Evolutionary conservation across 2,888 invertebrate genomes (phyloP).

Genomic region (Piscicola geometra): DNA sequence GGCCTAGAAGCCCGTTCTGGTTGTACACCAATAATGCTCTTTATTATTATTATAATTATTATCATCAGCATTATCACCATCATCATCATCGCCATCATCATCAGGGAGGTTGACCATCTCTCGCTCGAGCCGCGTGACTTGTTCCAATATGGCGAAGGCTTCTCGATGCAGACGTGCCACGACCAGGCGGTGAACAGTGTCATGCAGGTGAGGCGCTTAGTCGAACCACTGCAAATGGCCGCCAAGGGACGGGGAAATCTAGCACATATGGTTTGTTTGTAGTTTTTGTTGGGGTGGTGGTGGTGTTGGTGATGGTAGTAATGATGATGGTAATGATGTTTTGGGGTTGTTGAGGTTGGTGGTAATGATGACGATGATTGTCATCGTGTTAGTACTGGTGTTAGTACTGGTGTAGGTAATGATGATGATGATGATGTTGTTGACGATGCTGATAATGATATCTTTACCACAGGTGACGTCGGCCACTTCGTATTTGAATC

Average conservation of each 20-base stretch:
- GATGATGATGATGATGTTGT: no score
- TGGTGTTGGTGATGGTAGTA: not conserved
- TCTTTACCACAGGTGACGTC: constrained; percentile 52
- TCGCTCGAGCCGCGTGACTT: constrained; percentile 13
- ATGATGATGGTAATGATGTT: no score
- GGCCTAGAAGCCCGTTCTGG: no score
- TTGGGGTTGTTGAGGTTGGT: no score
- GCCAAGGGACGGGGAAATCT: constrained; percentile 85
- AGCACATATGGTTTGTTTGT: constrained; percentile 71
- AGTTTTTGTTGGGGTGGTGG: not conserved
- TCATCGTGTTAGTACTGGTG: not conserved
- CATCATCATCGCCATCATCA: constrained; percentile 69
- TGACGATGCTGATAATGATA: no score
- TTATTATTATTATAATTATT: no score
- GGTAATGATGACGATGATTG: no score
- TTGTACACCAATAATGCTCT: no score
- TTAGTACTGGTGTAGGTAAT: no score
- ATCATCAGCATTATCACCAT: no score
- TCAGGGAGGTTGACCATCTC: constrained; percentile 50
- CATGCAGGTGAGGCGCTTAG: constrained; percentile 75
- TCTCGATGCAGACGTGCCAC: constrained; percentile 48
- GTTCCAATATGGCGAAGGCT: not conserved
- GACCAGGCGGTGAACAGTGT: constrained; percentile 62
- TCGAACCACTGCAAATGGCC: constrained; percentile 77
- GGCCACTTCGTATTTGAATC: constrained; percentile 65